phyloP scores from a whole-genome alignment of 1,140 invertebrate genomes.

The Grapholita molesta region DNA sequence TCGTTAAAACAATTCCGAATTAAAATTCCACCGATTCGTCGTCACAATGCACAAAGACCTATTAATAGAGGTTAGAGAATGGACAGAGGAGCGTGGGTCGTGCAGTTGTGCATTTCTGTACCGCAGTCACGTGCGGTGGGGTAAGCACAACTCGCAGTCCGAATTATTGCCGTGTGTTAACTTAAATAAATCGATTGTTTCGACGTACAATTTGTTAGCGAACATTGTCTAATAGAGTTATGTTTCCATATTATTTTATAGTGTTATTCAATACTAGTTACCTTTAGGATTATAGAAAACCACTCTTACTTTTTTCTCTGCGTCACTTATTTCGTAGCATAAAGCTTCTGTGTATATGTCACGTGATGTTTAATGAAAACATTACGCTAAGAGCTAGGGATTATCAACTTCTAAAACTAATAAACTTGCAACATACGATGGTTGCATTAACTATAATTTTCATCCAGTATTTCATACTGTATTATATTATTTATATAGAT shows the following conservation, averaged over 20 bases:
- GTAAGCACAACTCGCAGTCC: slow-evolving; percentile 9
- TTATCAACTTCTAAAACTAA: too few relatives aligned
- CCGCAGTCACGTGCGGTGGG: slow-evolving; percentile 6
- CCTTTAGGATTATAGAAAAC: too few relatives aligned
- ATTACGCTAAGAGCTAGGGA: too few relatives aligned
- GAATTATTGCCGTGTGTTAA: slow-evolving; percentile 16
- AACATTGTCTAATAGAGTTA: background rate
- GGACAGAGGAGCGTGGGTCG: background rate
- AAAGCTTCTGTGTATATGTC: too few relatives aligned
- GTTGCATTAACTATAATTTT: too few relatives aligned
- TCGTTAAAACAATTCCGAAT: background rate
- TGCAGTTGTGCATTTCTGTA: slow-evolving; percentile 9
- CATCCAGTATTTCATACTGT: too few relatives aligned
- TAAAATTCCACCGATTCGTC: slow-evolving; percentile 3
- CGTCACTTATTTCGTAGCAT: too few relatives aligned
- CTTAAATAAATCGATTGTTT: slow-evolving; percentile 16
- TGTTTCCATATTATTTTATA: background rate
- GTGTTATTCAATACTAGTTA: too few relatives aligned
- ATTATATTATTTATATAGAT: too few relatives aligned
- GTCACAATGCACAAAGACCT: slow-evolving; percentile 10
- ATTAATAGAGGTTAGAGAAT: slow-evolving; percentile 11
- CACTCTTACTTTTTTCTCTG: too few relatives aligned
- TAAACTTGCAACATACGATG: too few relatives aligned
- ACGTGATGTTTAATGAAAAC: too few relatives aligned
- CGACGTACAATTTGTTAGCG: background rate